phyloP scores from a whole-genome alignment of 2,113 vertebrate species.

The Sisor rabdophorus region DNA sequence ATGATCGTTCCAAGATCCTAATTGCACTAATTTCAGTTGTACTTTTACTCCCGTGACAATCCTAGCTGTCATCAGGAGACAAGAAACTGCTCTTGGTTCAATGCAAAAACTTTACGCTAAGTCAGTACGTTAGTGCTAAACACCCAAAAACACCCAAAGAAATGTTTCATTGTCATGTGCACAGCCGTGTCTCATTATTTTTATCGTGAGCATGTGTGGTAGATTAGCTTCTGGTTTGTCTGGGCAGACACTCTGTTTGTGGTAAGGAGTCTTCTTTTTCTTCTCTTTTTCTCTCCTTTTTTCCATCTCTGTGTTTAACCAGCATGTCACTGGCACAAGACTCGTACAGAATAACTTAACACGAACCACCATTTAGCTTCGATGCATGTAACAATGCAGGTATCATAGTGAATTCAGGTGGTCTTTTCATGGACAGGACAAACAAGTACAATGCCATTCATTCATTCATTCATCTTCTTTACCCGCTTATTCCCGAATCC shows the following conservation, averaged over 20 bases:
- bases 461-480: no score
- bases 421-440: neutral
- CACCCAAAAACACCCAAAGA: no score
- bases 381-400: neutral
- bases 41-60: neutral
- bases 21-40: conserved; percentile 12
- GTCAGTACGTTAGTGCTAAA: neutral
- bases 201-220: conserved; percentile 33
- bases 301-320: conserved; percentile 31
- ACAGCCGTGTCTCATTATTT: conserved; percentile 35
- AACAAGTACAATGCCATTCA: neutral
- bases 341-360: conserved; percentile 12
- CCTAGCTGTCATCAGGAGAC: neutral
- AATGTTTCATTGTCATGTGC: conserved; percentile 8
- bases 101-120: neutral
- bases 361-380: conserved; percentile 6
- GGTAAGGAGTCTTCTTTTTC: neutral
- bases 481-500: no score
- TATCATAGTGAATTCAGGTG: neutral
- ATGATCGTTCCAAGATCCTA: conserved; percentile 14
- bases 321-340: conserved; percentile 27
- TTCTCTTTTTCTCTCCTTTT: neutral
- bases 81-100: conserved; percentile 10
- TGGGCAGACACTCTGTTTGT: conserved; percentile 19
- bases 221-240: conserved; percentile 43